Conservation (phyloP, 2,113 vertebrate genomes). For the Leptocoma aspasia region DNA sequence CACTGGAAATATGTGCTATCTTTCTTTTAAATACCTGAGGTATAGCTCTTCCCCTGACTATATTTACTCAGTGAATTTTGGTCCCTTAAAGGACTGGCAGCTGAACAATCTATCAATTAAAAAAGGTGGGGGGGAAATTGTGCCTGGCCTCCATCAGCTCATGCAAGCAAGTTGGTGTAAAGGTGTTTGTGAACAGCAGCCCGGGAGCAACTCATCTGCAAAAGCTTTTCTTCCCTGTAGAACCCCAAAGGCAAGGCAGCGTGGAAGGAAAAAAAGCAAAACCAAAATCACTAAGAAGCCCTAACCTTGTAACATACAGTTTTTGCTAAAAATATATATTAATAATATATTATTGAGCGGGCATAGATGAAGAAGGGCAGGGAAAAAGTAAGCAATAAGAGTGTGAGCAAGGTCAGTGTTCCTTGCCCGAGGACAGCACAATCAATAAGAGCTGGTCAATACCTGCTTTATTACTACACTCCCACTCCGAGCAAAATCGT, state of each 20-base stretch:
- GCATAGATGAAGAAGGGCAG: conserved; percentile 87
- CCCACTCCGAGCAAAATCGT: conserved; percentile 95
- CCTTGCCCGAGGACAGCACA: conserved; percentile 93
- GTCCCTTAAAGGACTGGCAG: conserved; percentile 1
- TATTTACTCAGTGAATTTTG: conserved; percentile 13
- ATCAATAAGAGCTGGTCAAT: conserved; percentile 99
- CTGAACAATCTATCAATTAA: conserved; percentile 20
- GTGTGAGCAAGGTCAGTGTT: conserved; percentile 91
- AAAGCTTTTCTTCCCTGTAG: conserved; percentile 55
- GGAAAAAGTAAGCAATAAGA: conserved; percentile 90
- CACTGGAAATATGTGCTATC: conserved; percentile 8
- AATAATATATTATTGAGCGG: conserved; percentile 99
- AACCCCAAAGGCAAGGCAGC: conserved; percentile 82
- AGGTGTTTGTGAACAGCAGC: conserved; percentile 53
- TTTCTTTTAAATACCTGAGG: conserved; percentile 17
- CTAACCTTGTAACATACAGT: conserved; percentile 90
- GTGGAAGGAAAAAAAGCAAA: neutral
- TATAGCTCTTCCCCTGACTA: conserved; percentile 33
- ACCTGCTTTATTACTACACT: conserved; percentile 99
- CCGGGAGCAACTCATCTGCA: neutral
- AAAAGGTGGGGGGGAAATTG: neutral
- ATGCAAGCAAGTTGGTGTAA: conserved; percentile 35
- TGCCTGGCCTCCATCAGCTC: neutral
- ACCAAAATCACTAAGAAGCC: conserved; percentile 80
- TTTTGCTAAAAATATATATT: conserved; percentile 97